These are phyloP conservation scores for Oceanodroma leucorhoa DNA, from an alignment of 2,797 vertebrate species.

Conservation along the genomic window DNA sequence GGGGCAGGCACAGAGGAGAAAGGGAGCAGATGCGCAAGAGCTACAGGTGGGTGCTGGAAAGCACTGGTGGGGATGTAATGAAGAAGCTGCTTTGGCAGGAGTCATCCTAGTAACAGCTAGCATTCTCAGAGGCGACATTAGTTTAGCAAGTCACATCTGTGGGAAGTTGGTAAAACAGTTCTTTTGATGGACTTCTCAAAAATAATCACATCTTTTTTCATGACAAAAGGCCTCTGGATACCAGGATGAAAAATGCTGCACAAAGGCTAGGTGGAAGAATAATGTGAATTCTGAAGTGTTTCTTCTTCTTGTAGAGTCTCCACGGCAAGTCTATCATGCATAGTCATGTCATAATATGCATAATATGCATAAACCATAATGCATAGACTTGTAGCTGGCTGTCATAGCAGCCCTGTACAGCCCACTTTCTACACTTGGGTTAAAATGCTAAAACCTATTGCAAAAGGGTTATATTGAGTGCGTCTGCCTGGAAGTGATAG, in stretches of 20 bases:
- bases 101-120: neutral
- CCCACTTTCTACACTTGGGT: neutral
- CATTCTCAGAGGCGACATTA: neutral
- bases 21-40: neutral
- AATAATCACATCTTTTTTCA: neutral
- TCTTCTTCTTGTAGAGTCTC: neutral
- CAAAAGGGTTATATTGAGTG: neutral
- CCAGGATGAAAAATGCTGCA: neutral
- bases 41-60: neutral
- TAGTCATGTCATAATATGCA: conserved; percentile 39
- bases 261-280: neutral
- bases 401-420: neutral
- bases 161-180: neutral
- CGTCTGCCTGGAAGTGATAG: conserved; percentile 28
- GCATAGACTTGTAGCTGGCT: neutral
- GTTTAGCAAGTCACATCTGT: neutral
- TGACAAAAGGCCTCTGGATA: neutral
- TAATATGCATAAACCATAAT: conserved; percentile 44
- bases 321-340: neutral
- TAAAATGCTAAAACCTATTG: conserved; percentile 1
- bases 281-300: neutral
- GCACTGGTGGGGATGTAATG: neutral
- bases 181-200: neutral
- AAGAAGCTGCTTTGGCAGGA: neutral
- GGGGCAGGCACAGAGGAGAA: neutral